phyloP scores from a whole-genome alignment of 2,888 invertebrate species.

The Phengaris alcon region DNA sequence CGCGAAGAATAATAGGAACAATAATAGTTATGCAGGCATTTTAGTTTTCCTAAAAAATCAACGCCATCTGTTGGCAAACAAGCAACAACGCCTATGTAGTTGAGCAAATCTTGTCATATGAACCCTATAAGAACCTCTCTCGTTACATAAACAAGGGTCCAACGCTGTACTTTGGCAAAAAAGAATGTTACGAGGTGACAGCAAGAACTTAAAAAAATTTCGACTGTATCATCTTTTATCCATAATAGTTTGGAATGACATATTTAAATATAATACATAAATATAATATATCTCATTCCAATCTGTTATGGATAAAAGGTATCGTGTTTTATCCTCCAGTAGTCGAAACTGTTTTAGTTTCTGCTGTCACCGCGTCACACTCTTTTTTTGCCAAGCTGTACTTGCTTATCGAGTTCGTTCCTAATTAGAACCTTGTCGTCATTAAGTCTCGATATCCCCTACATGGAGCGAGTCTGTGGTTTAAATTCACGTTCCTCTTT shows the following conservation, averaged over 20 bases:
- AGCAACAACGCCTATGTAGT: neutral
- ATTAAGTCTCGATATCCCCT: neutral
- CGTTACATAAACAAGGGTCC: neutral
- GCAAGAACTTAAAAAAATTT: too few species aligned
- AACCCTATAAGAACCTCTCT: neutral
- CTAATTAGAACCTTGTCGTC: slow-evolving; percentile 11
- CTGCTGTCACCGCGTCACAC: too few species aligned
- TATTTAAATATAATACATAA: too few species aligned
- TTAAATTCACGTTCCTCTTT: neutral
- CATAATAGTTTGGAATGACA: too few species aligned
- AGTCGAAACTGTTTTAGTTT: too few species aligned
- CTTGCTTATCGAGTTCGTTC: slow-evolving; percentile 5
- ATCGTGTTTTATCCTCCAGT: too few species aligned
- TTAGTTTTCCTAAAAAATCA: neutral
- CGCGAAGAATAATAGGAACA: too few species aligned
- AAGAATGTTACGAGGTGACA: too few species aligned
- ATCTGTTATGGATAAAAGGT: too few species aligned
- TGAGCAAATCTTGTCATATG: neutral
- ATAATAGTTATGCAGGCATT: too few species aligned
- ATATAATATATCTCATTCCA: too few species aligned
- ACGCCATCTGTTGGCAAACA: neutral
- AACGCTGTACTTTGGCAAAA: neutral
- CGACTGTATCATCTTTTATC: too few species aligned
- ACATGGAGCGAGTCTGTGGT: slow-evolving; percentile 1
- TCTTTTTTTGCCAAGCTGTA: neutral